Evolutionary conservation across 2,797 vertebrate species (phyloP).

Genomic region (Artibeus lituratus): DNA sequence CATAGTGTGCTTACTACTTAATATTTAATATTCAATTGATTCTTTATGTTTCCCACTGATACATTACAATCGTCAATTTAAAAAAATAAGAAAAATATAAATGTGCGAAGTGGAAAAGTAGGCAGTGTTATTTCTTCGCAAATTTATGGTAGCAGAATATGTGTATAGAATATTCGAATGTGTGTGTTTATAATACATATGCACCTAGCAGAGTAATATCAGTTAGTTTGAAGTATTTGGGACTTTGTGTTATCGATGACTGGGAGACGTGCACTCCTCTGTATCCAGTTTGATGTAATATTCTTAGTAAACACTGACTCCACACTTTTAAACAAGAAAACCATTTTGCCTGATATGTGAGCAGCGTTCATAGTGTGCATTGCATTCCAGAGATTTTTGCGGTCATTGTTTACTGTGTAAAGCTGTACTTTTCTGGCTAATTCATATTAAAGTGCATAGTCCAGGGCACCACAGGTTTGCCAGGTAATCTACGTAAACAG

Average conservation of each 20-base stretch:
- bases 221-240: not conserved
- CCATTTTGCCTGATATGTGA: not conserved
- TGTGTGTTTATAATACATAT: not conserved
- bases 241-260: not conserved
- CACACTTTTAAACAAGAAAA: not conserved
- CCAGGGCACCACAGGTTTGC: not conserved
- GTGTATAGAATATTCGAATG: not conserved
- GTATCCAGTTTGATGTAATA: not conserved
- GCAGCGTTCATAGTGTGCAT: not conserved
- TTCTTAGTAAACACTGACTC: not conserved
- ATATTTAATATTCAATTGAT: conserved; percentile 73
- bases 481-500: not conserved
- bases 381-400: not conserved
- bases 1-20: not conserved
- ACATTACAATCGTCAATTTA: conserved; percentile 37
- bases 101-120: conserved; percentile 24
- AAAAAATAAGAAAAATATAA: conserved; percentile 1
- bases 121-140: not conserved
- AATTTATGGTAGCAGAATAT: not conserved
- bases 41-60: conserved; percentile 68
- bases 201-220: not conserved
- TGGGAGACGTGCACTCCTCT: not conserved
- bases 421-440: not conserved
- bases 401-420: not conserved
- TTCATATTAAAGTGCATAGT: not conserved